Evolutionary conservation across 2,797 vertebrate species (phyloP).

Genomic region (Lacerta bilineata): DNA sequence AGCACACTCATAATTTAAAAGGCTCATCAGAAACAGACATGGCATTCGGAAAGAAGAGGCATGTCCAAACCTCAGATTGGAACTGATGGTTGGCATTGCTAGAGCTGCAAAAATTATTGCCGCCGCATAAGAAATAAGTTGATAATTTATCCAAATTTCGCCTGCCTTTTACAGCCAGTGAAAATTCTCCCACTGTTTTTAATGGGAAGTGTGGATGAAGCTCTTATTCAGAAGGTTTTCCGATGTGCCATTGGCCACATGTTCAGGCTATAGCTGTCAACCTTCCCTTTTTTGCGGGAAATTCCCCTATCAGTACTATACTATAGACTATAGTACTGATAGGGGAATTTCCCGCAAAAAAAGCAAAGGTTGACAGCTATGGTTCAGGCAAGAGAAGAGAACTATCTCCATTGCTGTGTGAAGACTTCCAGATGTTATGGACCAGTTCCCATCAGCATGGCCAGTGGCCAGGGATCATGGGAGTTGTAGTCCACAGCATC

Average conservation of each 20-base stretch:
- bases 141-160: background rate
- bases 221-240: background rate
- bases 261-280: no score
- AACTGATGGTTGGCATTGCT: background rate
- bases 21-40: background rate
- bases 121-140: background rate
- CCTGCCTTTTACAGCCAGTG: background rate
- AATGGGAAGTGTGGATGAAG: background rate
- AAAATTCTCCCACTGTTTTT: background rate
- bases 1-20: slow-evolving; percentile 26
- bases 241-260: background rate
- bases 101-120: slow-evolving; percentile 28
- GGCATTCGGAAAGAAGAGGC: slow-evolving; percentile 37
- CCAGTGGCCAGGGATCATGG: no score
- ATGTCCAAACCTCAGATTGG: slow-evolving; percentile 11
- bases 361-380: no score
- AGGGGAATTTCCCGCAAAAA: no score
- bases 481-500: no score
- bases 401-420: no score
- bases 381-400: no score
- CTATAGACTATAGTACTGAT: no score
- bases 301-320: no score
- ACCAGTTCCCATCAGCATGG: no score
- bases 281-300: no score
- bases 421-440: no score